A percentile compares a stretch with the other conserved stretches of the same genome.
Conservation (phyloP, 2,888 invertebrate genomes). For the Morpho deidamia region DNA sequence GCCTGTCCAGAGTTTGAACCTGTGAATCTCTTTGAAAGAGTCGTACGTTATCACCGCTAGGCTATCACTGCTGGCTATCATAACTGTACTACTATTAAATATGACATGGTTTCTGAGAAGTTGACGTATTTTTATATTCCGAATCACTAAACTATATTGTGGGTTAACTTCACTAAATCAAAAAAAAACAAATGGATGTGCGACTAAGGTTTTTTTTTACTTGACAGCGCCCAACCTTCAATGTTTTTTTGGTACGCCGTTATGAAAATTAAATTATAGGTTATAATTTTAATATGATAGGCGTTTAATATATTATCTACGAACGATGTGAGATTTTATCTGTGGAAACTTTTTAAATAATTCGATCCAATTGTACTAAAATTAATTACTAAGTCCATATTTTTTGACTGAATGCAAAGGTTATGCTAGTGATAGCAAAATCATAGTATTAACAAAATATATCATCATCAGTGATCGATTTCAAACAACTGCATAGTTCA, state of each 20-base stretch:
- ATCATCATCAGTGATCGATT: no score
- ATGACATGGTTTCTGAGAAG: conserved; percentile 56
- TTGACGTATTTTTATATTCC: conserved; percentile 55
- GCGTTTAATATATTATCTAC: conserved; percentile 63
- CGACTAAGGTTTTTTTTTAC: conserved; percentile 57
- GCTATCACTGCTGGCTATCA: neutral
- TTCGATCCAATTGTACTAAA: neutral
- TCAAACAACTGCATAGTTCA: no score
- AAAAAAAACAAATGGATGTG: conserved; percentile 62
- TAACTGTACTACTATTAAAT: conserved; percentile 38
- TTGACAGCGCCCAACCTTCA: conserved; percentile 62
- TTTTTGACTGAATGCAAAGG: no score
- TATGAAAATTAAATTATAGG: conserved; percentile 77
- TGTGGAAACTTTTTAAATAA: conserved; percentile 19
- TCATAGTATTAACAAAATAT: no score
- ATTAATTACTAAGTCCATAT: no score
- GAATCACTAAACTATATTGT: conserved; percentile 51
- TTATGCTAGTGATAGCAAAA: no score
- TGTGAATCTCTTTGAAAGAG: no score
- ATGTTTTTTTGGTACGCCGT: conserved; percentile 57
- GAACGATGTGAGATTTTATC: conserved; percentile 61
- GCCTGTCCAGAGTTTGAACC: no score
- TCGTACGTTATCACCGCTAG: no score
- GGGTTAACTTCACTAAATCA: conserved; percentile 42
- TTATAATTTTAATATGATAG: conserved; percentile 77